A percentile compares a stretch with the other conserved stretches of the same genome.
Conservation (phyloP, 2,113 vertebrate species). For the Oxyura jamaicensis region DNA sequence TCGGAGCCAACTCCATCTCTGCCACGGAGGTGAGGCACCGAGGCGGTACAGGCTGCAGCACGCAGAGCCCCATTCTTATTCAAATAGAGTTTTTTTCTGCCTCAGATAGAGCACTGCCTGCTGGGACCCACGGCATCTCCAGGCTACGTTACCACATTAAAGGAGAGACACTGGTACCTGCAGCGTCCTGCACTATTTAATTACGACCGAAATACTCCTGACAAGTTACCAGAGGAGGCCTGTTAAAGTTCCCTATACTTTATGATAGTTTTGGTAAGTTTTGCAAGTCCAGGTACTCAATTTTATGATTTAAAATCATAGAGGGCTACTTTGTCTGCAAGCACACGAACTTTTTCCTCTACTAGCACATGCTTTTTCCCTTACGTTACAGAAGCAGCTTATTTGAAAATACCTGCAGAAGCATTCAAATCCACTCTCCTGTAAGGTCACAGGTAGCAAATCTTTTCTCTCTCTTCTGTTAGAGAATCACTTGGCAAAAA, state of each 20-base stretch:
- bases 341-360: background rate
- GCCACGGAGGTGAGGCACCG: background rate
- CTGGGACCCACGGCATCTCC: slow-evolving; percentile 8
- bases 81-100: slow-evolving; percentile 7
- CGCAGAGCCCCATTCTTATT: slow-evolving; percentile 9
- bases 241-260: background rate
- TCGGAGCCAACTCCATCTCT: slow-evolving; percentile 5
- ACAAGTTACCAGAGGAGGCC: background rate
- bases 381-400: background rate
- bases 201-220: background rate
- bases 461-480: background rate
- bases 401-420: background rate
- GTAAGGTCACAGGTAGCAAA: background rate
- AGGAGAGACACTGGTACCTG: background rate
- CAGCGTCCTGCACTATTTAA: background rate
- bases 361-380: background rate
- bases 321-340: background rate
- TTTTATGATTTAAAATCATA: background rate
- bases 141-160: background rate
- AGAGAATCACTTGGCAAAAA: background rate
- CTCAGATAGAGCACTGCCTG: background rate
- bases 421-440: background rate
- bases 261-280: background rate
- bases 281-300: background rate
- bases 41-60: slow-evolving; percentile 18